Evolutionary conservation across 1,140 invertebrate genomes (phyloP).

Genomic region (Aphelenchoides avenae): DNA sequence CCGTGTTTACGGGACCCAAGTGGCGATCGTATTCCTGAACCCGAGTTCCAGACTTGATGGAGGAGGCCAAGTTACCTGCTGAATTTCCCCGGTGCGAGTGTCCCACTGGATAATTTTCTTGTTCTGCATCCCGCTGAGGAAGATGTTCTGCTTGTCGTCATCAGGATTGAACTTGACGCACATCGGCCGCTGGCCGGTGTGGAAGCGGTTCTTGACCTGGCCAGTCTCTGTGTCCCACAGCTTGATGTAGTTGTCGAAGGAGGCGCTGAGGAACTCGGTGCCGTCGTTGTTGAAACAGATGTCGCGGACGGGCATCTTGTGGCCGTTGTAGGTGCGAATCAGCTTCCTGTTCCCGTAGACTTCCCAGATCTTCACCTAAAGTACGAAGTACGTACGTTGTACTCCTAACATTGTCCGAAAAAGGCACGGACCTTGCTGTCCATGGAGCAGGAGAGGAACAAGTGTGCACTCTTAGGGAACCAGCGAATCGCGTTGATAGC

Average conservation of each 20-base stretch:
- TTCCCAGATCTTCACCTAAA: conserved; percentile 79
- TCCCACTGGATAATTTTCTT: conserved; percentile 98
- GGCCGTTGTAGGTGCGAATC: conserved; percentile 90
- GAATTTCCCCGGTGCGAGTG: conserved; percentile 83
- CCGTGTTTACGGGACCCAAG: conserved; percentile 94
- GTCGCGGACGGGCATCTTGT: conserved; percentile 92
- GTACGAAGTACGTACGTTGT: neutral
- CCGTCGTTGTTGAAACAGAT: conserved; percentile 92
- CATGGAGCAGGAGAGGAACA: conserved; percentile 91
- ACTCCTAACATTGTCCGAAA: neutral
- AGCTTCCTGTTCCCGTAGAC: conserved; percentile 90
- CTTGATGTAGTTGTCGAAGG: conserved; percentile 81
- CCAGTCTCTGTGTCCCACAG: conserved; percentile 96
- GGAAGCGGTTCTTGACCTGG: conserved; percentile 56
- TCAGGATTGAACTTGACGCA: conserved; percentile 98
- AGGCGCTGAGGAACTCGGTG: conserved; percentile 84
- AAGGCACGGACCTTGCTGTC: conserved; percentile 85
- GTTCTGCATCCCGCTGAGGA: conserved; percentile 95
- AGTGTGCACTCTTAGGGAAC: conserved; percentile 89
- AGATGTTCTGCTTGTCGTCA: conserved; percentile 89
- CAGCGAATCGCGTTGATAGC: conserved; percentile 90
- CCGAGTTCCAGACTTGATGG: neutral
- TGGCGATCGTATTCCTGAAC: conserved; percentile 95
- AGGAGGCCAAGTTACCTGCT: conserved; percentile 59
- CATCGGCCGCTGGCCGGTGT: conserved; percentile 58